Evolutionary conservation across 1,140 invertebrate species (phyloP).

Genomic region (Drosophila tropicalis): DNA sequence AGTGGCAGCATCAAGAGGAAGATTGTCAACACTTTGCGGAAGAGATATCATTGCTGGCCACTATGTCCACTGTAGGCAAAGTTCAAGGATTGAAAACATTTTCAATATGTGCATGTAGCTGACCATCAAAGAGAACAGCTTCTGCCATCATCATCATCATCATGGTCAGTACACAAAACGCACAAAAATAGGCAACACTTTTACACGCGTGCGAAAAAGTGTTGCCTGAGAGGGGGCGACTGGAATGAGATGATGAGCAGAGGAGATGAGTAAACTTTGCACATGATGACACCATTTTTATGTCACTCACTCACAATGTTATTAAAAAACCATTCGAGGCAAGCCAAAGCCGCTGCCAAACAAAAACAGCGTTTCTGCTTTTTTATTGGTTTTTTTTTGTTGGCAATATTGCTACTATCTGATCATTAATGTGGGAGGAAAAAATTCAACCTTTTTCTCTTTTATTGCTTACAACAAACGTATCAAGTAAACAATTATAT

Average conservation of each 20-base stretch:
- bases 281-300: slow-evolving; percentile 66
- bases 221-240: not conserved
- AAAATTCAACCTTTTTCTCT: too few species aligned
- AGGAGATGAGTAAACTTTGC: slow-evolving; percentile 53
- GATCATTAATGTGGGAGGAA: too few species aligned
- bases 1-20: slow-evolving; percentile 10
- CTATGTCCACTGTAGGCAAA: not conserved
- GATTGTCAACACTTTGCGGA: slow-evolving; percentile 21
- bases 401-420: not conserved
- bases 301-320: slow-evolving; percentile 73
- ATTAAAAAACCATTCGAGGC: slow-evolving; percentile 78
- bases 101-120: slow-evolving; percentile 51
- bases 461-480: too few species aligned
- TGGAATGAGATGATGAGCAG: not conserved
- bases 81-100: slow-evolving; percentile 39
- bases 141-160: slow-evolving; percentile 19
- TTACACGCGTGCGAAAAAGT: slow-evolving; percentile 16
- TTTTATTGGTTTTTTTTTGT: not conserved
- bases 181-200: slow-evolving; percentile 73
- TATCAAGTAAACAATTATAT: too few species aligned
- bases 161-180: slow-evolving; percentile 44
- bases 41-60: slow-evolving; percentile 22
- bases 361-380: not conserved
- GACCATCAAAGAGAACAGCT: slow-evolving; percentile 38
- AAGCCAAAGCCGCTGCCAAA: not conserved